Conservation (phyloP, 2,113 vertebrate genomes). For the Alexandromys fortis region DNA sequence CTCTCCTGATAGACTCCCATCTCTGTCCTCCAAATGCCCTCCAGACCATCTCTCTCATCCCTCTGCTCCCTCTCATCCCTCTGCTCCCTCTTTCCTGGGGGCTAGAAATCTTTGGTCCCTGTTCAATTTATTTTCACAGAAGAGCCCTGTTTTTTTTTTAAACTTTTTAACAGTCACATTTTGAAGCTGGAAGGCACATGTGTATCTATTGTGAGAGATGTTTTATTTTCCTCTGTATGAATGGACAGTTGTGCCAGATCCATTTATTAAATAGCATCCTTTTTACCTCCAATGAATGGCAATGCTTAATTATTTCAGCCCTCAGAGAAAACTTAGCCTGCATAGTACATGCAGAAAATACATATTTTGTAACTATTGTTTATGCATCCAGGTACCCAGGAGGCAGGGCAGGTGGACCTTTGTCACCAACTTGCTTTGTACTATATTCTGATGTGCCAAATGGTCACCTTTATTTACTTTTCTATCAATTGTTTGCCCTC, state of each 20-base stretch:
- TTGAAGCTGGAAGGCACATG: conserved; percentile 39
- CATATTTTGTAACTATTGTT: background rate
- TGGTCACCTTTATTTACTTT: background rate
- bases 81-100: background rate
- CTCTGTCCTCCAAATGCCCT: background rate
- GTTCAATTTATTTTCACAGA: conserved; percentile 26
- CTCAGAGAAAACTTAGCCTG: conserved; percentile 20
- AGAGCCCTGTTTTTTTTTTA: background rate
- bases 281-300: background rate
- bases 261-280: background rate
- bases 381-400: background rate
- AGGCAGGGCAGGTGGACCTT: too few relatives aligned
- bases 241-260: background rate
- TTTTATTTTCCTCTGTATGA: conserved; percentile 35
- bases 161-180: conserved; percentile 32
- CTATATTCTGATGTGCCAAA: background rate
- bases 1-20: background rate
- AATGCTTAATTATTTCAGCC: background rate
- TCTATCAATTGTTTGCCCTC: conserved; percentile 1
- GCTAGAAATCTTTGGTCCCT: conserved; percentile 47
- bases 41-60: background rate
- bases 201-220: background rate
- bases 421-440: background rate
- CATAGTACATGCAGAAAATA: background rate
- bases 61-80: background rate